A percentile compares a stretch with the other conserved stretches of the same genome.
Evolutionary conservation across 2,888 invertebrate species (phyloP).

Genomic region (Agriotes lineatus): DNA sequence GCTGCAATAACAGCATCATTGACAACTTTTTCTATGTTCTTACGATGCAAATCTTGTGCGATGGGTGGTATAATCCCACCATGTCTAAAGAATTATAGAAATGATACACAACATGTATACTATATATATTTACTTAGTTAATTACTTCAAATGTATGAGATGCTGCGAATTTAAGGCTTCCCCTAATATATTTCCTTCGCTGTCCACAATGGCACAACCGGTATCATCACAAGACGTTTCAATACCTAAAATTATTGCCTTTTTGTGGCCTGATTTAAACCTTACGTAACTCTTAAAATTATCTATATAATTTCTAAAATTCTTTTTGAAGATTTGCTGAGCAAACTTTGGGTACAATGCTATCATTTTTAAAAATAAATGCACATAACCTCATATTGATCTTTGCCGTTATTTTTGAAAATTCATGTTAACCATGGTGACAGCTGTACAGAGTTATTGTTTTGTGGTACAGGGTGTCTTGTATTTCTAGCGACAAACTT

Average conservation of each 20-base stretch:
- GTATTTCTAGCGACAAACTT: no score
- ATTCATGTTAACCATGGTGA: no score
- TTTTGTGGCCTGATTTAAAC: background rate
- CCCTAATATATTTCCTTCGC: slow-evolving; percentile 78
- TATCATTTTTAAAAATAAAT: no score
- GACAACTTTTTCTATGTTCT: slow-evolving; percentile 82
- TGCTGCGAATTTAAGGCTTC: slow-evolving; percentile 88
- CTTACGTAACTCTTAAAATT: background rate
- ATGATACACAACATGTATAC: background rate
- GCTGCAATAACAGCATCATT: slow-evolving; percentile 75
- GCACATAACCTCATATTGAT: no score
- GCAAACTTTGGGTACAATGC: no score
- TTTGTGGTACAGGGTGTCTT: no score
- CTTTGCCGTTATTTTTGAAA: no score
- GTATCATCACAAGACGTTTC: slow-evolving; percentile 99
- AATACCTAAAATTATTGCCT: slow-evolving; percentile 81
- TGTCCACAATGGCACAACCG: slow-evolving; percentile 88
- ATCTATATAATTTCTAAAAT: no score
- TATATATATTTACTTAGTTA: slow-evolving; percentile 13
- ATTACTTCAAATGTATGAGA: slow-evolving; percentile 78
- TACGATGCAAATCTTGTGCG: slow-evolving; percentile 84
- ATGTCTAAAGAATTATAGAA: slow-evolving; percentile 68
- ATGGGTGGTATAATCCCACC: slow-evolving; percentile 93
- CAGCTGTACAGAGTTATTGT: no score
- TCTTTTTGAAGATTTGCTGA: background rate